phyloP scores from a whole-genome alignment of 37 sponge, comb jelly and placozoan genomes.

The Amphimedon queenslandica region DNA sequence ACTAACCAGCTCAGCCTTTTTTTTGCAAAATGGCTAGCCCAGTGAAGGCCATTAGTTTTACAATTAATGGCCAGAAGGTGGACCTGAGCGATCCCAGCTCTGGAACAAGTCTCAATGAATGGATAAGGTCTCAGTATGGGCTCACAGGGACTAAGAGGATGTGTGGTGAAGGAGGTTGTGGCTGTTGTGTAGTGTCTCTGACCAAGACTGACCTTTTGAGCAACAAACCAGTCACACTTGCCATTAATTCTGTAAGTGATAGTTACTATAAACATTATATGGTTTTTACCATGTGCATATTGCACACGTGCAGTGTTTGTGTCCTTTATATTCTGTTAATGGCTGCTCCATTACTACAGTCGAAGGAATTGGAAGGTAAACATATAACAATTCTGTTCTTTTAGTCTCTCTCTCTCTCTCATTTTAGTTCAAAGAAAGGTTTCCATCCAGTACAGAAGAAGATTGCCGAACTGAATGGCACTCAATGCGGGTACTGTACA shows the following conservation, averaged over 20 bases:
- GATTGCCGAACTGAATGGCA: constrained; percentile 54
- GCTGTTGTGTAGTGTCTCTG: constrained; percentile 63
- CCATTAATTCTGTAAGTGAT: constrained; percentile 69
- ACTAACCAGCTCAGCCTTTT: too few species aligned
- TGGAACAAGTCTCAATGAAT: constrained; percentile 52
- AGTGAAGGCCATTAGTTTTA: constrained; percentile 33
- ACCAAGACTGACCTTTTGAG: constrained; percentile 18
- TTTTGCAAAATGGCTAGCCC: too few species aligned
- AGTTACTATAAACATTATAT: too few species aligned
- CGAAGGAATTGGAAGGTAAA: constrained; percentile 76
- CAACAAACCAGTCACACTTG: constrained; percentile 28
- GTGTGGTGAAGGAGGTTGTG: constrained; percentile 85
- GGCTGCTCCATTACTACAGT: constrained; percentile 75
- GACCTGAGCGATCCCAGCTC: constrained; percentile 31
- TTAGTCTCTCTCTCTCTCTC: background rate
- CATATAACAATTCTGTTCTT: background rate
- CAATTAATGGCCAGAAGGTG: constrained; percentile 37
- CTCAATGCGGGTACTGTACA: constrained; percentile 73
- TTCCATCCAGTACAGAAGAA: constrained; percentile 36
- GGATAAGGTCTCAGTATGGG: constrained; percentile 59
- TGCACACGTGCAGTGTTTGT: constrained; percentile 70
- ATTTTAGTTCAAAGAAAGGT: constrained; percentile 4
- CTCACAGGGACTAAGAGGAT: constrained; percentile 74
- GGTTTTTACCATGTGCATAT: too few species aligned
- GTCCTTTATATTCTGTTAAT: constrained; percentile 67